Conservation (phyloP, 1,140 invertebrate genomes). For the Drosophila tristis region DNA sequence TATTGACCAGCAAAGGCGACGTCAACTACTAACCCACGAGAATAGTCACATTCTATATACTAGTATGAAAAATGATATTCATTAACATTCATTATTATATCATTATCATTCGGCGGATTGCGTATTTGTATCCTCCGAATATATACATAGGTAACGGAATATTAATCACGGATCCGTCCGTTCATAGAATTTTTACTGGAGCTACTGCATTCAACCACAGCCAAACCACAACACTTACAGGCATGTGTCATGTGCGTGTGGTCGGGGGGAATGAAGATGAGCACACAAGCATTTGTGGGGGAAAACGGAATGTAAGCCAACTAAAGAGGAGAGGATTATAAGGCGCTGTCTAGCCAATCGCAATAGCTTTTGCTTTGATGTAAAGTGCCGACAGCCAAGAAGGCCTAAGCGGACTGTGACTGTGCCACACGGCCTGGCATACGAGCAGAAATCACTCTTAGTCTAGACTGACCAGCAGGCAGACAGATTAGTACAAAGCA, state of each 20-base stretch:
- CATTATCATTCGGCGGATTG: too few relatives aligned
- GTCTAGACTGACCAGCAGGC: slow-evolving; percentile 68
- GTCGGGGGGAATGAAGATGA: background rate
- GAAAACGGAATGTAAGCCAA: slow-evolving; percentile 46
- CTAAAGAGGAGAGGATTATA: slow-evolving; percentile 74
- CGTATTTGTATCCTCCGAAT: too few relatives aligned
- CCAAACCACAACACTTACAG: too few relatives aligned
- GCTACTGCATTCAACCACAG: too few relatives aligned
- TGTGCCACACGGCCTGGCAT: slow-evolving; percentile 39
- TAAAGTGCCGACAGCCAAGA: slow-evolving; percentile 78
- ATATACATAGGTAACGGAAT: too few relatives aligned
- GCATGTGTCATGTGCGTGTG: slow-evolving; percentile 22
- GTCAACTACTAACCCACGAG: too few relatives aligned
- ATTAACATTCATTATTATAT: too few relatives aligned
- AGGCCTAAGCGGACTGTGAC: slow-evolving; percentile 81
- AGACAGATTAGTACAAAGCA: slow-evolving; percentile 78
- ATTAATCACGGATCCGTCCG: too few relatives aligned
- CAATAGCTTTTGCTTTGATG: slow-evolving; percentile 80
- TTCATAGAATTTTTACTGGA: too few relatives aligned
- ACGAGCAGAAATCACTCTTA: slow-evolving; percentile 50
- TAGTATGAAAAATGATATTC: too few relatives aligned
- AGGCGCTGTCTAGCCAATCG: slow-evolving; percentile 81
- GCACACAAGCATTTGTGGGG: slow-evolving; percentile 16
- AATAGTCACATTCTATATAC: too few relatives aligned
- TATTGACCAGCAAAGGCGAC: too few relatives aligned